Base-by-base conservation (phyloP, 2,113 vertebrate genomes). In the Rana temporaria region DNA sequence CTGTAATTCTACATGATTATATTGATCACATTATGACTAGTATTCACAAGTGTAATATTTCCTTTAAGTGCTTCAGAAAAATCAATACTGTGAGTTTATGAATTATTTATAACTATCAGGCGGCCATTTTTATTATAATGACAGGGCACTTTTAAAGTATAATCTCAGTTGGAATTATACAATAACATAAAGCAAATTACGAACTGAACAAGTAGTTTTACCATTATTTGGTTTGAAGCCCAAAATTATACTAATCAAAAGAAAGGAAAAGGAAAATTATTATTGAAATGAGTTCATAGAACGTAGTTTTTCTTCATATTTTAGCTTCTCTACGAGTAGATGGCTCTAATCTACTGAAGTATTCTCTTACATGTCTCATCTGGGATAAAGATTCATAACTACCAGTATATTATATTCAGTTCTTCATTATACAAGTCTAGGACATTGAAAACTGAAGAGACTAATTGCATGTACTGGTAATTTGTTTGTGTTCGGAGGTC, bases 41-140 rank as follows among this genome's bases (percentile, higher is more conserved):
- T 68, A 83, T 76, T 83, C 81, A 83, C 81, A 83, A 82, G 72
- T 83, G 63, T 83, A 83, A 83, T 83, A 83, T 83, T 83, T 82
- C 62, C 80, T 82, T 83, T 83, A 83, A 83, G 81, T 76, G 71
- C 81, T 68, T 83, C 76, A 68, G 32, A 76, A 83, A 83, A 83
- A 83, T 83, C 81, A 76, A 83, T 83, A 76, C 22, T 59, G 66
- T 52, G n/a, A 68, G 55, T 76, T 83, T 22, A 76, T 83, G 72
- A 60, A 83, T 83, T 68, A 83, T 83, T 83, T 76, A 83, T 68
- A 30, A 60, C 20, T 57, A 76, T 57, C n/a, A 52, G 32, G 22
- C 55, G 53, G 48, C 48, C 59, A 73, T 66, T 57, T 56, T 79
- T 59, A 62, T 75, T 75, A 52, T 68, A 79, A 55, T 30, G 69